Evolutionary conservation across 2,797 vertebrate genomes (phyloP).

Genomic region (Alauda arvensis): DNA sequence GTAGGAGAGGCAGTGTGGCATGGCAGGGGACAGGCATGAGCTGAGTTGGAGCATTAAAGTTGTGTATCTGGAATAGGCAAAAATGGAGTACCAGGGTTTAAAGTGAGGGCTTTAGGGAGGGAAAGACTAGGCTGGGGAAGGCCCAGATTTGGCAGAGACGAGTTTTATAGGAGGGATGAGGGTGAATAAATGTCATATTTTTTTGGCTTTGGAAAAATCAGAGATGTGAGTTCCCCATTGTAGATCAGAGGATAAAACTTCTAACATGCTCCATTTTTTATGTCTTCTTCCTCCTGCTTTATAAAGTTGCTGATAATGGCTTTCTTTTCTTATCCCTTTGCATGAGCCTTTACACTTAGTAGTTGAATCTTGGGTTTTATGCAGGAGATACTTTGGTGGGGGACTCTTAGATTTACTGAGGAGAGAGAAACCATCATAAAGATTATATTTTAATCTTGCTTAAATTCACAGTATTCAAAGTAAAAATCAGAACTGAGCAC

Average conservation of each 20-base stretch:
- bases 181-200: neutral
- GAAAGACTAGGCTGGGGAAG: neutral
- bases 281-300: neutral
- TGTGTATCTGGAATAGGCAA: neutral
- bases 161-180: neutral
- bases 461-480: neutral
- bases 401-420: neutral
- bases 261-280: neutral
- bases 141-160: neutral
- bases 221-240: neutral
- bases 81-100: neutral
- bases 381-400: neutral
- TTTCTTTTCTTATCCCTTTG: neutral
- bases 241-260: neutral
- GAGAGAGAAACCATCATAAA: neutral
- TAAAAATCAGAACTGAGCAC: neutral
- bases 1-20: fast-evolving
- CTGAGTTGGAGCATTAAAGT: neutral
- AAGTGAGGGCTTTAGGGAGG: neutral
- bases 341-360: neutral
- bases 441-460: neutral
- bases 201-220: neutral
- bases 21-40: neutral
- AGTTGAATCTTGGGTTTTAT: neutral
- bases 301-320: neutral